Evolutionary conservation across 2,113 vertebrate species (phyloP).

Genomic region (Cromileptes altivelis): DNA sequence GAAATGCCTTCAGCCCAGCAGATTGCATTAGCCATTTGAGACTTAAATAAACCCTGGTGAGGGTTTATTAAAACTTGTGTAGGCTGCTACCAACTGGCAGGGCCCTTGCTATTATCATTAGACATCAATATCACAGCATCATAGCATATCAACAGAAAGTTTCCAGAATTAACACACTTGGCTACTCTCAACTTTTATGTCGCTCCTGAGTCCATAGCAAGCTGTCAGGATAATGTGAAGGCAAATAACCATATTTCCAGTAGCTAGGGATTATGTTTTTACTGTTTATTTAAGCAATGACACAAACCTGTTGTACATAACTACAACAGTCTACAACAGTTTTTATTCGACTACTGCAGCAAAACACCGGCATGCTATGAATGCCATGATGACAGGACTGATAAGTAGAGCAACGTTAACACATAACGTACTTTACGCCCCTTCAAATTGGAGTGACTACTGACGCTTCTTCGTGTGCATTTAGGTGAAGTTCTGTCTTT

Average conservation of each 20-base stretch:
- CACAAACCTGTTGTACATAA: neutral
- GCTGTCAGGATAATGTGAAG: neutral
- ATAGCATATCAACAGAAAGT: neutral
- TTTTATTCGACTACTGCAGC: neutral
- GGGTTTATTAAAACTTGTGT: conserved; percentile 24
- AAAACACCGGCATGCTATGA: neutral
- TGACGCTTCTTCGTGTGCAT: neutral
- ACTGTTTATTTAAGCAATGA: neutral
- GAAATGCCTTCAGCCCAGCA: conserved; percentile 27
- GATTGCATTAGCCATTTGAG: conserved; percentile 23
- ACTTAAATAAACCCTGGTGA: conserved; percentile 31
- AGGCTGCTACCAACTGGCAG: conserved; percentile 15
- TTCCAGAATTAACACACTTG: neutral
- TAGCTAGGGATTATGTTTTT: neutral
- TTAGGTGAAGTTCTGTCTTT: neutral
- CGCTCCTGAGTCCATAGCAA: neutral
- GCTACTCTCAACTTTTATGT: neutral
- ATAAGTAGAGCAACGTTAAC: neutral
- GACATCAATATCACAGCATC: neutral
- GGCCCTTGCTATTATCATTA: neutral
- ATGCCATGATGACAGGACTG: conserved; percentile 27
- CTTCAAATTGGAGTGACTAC: neutral
- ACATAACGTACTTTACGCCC: neutral
- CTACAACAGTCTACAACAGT: neutral
- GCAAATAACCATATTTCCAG: too few relatives aligned